These are phyloP conservation scores for Catocala fraxini DNA, from an alignment of 2,888 invertebrate species.

Conservation along the genomic window DNA sequence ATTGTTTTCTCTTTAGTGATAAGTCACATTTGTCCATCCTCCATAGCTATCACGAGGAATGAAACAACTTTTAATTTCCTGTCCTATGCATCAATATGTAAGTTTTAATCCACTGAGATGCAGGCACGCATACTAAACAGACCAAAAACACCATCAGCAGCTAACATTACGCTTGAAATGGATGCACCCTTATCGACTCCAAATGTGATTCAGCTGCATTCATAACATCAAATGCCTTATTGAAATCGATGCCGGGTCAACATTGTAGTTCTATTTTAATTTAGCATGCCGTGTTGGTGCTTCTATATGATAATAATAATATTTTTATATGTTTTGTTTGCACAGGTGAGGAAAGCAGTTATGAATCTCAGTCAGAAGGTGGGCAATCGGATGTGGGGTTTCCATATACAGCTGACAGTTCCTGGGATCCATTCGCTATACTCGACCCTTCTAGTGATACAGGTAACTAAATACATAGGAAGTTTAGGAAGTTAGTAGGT, in stretches of 20 bases:
- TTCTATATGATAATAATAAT: neutral
- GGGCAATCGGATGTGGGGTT: constrained; percentile 87
- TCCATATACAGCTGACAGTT: constrained; percentile 87
- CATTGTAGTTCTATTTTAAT: too few species aligned
- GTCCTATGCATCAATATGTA: too few species aligned
- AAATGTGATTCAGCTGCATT: too few species aligned
- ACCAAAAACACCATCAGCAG: neutral
- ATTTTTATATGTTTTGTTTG: constrained; percentile 9
- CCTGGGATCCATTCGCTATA: constrained; percentile 91
- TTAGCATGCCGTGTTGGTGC: neutral
- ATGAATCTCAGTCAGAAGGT: constrained; percentile 92
- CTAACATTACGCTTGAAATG: constrained; percentile 10
- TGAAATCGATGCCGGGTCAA: too few species aligned
- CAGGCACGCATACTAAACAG: too few species aligned
- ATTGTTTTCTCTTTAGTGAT: too few species aligned
- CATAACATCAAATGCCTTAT: too few species aligned
- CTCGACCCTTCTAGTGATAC: constrained; percentile 93
- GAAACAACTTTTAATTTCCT: too few species aligned
- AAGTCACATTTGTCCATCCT: too few species aligned
- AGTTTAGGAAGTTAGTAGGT: too few species aligned
- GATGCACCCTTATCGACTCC: constrained; percentile 4
- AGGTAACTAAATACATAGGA: constrained; percentile 79
- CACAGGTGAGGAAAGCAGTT: constrained; percentile 92
- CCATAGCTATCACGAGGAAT: too few species aligned
- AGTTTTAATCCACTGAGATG: too few species aligned